These are phyloP conservation scores for Jordanella pulchra DNA, from an alignment of 2,797 vertebrate species.

Conservation along the genomic window DNA sequence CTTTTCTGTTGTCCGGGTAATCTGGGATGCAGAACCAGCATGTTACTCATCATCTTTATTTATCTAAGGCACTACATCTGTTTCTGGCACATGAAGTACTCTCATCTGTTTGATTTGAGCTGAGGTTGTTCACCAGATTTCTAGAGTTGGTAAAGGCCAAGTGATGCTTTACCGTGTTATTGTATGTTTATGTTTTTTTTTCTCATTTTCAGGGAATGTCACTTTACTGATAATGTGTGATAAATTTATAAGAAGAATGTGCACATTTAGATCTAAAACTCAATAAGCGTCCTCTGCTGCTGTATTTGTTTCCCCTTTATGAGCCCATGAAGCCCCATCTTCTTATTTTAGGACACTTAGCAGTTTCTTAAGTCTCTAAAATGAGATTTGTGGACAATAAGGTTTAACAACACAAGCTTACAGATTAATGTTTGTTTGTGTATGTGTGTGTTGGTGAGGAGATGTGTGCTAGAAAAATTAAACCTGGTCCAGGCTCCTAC, in stretches of 20 bases:
- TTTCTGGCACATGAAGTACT: neutral
- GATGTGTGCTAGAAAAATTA: conserved; percentile 19
- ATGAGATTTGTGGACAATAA: conserved; percentile 33
- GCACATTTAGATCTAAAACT: conserved; percentile 1
- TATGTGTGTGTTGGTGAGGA: neutral
- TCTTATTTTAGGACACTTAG: neutral
- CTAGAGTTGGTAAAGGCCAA: neutral
- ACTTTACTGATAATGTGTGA: neutral
- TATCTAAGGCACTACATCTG: neutral
- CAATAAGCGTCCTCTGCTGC: neutral
- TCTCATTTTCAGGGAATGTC: neutral
- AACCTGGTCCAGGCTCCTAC: conserved; percentile 51
- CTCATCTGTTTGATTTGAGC: neutral
- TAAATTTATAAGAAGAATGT: neutral
- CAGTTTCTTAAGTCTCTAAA: conserved; percentile 20
- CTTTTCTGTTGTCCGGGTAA: neutral
- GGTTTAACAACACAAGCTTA: conserved; percentile 32
- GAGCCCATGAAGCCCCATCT: neutral
- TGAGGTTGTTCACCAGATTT: neutral
- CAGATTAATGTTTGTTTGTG: conserved; percentile 21
- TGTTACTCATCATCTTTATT: neutral
- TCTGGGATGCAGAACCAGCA: neutral
- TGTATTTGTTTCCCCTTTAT: neutral
- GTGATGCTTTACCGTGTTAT: neutral
- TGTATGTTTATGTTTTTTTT: too few species aligned